A percentile compares a stretch with the other conserved stretches of the same genome.
These are phyloP conservation scores for Epicampocera succincta DNA, from an alignment of 2,888 invertebrate genomes.

Conservation along the genomic window DNA sequence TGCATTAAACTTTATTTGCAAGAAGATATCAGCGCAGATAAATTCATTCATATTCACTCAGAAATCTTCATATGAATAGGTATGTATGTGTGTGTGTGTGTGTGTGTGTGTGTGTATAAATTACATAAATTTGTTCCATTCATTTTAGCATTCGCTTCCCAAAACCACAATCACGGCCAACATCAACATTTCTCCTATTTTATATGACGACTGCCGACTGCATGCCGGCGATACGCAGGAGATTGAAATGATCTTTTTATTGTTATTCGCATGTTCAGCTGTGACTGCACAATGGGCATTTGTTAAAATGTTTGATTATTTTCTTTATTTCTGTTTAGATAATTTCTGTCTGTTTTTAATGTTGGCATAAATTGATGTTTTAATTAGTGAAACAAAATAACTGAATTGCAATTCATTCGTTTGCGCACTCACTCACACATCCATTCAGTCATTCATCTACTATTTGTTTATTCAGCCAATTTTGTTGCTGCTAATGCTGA, in stretches of 20 bases:
- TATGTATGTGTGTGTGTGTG: neutral
- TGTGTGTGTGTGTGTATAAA: neutral
- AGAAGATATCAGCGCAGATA: too few species aligned
- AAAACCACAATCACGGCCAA: conserved; percentile 56
- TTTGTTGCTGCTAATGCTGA: conserved; percentile 21
- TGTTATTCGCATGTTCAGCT: conserved; percentile 26
- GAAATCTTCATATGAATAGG: neutral
- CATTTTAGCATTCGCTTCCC: conserved; percentile 42
- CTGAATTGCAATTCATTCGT: conserved; percentile 48
- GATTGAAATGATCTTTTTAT: conserved; percentile 48
- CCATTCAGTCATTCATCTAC: conserved; percentile 16
- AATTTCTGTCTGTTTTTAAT: conserved; percentile 40
- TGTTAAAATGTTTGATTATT: conserved; percentile 10
- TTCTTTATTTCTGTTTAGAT: neutral
- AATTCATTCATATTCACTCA: too few species aligned
- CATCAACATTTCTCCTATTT: conserved; percentile 58
- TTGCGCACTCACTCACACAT: conserved; percentile 30
- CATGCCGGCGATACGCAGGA: conserved; percentile 16
- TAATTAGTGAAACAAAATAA: conserved; percentile 53
- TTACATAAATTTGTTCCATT: neutral
- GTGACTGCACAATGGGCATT: conserved; percentile 14
- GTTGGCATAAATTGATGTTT: conserved; percentile 59
- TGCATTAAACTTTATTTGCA: neutral
- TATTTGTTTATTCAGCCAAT: conserved; percentile 24
- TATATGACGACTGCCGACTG: conserved; percentile 12